phyloP scores from a whole-genome alignment of 2,113 vertebrate genomes.

The Pipra filicauda region DNA sequence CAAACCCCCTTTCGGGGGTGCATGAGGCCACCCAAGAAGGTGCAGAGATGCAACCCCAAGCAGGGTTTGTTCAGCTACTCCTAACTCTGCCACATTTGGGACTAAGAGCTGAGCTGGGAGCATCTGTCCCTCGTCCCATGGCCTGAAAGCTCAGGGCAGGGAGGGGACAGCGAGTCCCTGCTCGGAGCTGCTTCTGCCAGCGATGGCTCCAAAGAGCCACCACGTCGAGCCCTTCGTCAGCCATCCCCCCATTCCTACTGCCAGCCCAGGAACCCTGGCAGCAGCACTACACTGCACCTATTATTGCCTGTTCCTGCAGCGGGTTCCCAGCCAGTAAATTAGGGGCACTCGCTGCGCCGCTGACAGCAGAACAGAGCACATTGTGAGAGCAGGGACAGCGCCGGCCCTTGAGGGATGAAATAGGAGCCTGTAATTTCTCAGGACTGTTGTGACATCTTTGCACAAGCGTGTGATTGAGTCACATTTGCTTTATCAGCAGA shows the following conservation, averaged over 20 bases:
- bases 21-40: accelerated
- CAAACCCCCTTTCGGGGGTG: not conserved
- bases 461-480: constrained; percentile 72
- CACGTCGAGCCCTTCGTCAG: not conserved
- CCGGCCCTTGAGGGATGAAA: constrained; percentile 64
- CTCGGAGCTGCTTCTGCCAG: not conserved
- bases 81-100: accelerated
- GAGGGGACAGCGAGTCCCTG: not conserved
- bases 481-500: constrained; percentile 71
- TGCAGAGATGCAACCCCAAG: not conserved
- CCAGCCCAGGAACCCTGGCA: not conserved
- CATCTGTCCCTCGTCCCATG: accelerated
- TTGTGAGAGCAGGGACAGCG: constrained; percentile 44
- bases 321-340: constrained; percentile 67
- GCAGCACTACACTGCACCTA: not conserved
- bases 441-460: constrained; percentile 72
- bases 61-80: not conserved
- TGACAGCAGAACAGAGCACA: constrained; percentile 58
- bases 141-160: accelerated
- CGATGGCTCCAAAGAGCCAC: not conserved
- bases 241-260: not conserved
- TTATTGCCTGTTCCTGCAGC: not conserved
- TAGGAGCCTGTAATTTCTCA: constrained; percentile 70
- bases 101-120: not conserved
- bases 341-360: constrained; percentile 15